A percentile compares a stretch with the other conserved stretches of the same genome.
phyloP scores from a whole-genome alignment of 2,113 vertebrate species.

The Mirounga angustirostris region DNA sequence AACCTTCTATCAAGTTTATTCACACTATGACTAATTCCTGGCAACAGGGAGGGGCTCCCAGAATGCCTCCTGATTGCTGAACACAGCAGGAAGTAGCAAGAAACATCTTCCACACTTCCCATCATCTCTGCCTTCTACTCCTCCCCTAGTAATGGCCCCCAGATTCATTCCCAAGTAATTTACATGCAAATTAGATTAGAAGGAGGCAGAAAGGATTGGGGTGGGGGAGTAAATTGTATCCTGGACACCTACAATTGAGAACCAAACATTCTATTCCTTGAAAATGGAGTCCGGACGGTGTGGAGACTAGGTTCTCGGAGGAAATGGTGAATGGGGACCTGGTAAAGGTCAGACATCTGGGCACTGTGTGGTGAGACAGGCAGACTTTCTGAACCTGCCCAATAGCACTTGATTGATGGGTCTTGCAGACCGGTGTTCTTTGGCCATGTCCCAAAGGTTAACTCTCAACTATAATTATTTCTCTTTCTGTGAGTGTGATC shows the following conservation, averaged over 20 bases:
- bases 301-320: background rate
- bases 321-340: background rate
- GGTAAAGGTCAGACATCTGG: background rate
- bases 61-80: conserved; percentile 18
- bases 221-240: background rate
- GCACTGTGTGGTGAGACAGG: background rate
- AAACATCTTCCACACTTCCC: conserved; percentile 17
- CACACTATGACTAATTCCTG: background rate
- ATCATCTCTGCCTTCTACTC: conserved; percentile 2
- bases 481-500: background rate
- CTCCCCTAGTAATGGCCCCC: conserved; percentile 11
- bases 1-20: conserved; percentile 37
- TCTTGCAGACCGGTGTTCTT: background rate
- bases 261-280: conserved; percentile 27
- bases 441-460: background rate
- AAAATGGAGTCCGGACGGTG: background rate
- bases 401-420: background rate
- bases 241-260: background rate
- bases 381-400: background rate
- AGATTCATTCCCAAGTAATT: conserved; percentile 58
- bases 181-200: conserved; percentile 57
- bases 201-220: conserved; percentile 26
- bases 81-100: conserved; percentile 18
- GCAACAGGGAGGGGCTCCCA: background rate
- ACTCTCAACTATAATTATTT: background rate